Percentiles rank a stretch among this genome's conserved stretches.
phyloP scores from a whole-genome alignment of 2,113 vertebrate species.

The Anarhynchus alexandrinus region DNA sequence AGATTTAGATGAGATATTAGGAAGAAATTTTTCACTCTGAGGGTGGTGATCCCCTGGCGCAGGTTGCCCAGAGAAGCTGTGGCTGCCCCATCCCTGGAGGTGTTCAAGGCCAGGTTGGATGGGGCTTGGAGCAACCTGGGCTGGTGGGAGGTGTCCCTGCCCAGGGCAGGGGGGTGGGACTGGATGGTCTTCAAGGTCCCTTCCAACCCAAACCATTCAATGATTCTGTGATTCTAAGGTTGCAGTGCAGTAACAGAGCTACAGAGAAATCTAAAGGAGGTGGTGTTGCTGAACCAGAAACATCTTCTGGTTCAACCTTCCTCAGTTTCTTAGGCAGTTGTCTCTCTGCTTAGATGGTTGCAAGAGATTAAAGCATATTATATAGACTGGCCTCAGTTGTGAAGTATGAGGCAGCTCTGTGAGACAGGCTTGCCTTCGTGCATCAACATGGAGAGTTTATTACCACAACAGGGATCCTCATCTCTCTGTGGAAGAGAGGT shows the following conservation, averaged over 20 bases:
- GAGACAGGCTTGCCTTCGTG: not conserved
- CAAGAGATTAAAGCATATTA: not conserved
- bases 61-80: too few relatives aligned
- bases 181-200: too few relatives aligned
- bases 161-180: too few relatives aligned
- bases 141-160: too few relatives aligned
- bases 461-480: not conserved
- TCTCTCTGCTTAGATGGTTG: not conserved
- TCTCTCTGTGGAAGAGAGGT: not conserved
- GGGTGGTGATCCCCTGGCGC: too few relatives aligned
- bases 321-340: not conserved
- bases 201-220: too few relatives aligned
- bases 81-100: too few relatives aligned
- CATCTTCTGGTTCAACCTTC: not conserved
- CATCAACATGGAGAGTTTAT: not conserved
- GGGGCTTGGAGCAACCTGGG: too few relatives aligned
- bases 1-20: too few relatives aligned
- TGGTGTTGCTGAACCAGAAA: not conserved
- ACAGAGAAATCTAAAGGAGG: not conserved
- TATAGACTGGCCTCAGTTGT: not conserved
- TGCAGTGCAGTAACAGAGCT: not conserved
- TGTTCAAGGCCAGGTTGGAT: too few relatives aligned
- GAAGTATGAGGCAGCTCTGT: not conserved
- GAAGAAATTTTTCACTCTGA: too few relatives aligned
- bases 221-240: not conserved